Base-by-base conservation (phyloP, 2,888 invertebrate genomes). In the Halictus ligatus region DNA sequence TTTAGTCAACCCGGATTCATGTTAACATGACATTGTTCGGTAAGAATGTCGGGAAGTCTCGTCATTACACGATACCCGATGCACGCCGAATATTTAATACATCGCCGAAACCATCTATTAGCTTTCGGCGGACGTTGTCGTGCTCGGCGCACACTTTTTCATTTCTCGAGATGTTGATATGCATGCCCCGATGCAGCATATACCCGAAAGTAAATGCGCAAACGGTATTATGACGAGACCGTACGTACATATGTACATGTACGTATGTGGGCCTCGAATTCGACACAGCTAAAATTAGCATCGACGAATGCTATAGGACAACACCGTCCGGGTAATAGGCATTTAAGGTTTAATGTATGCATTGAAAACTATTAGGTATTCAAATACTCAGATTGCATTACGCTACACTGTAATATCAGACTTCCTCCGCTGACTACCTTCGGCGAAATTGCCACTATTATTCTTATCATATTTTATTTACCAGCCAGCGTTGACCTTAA, bases 291-390 rank as follows among this genome's bases (percentile, higher is more conserved):
- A 88, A 93, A 92, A 93, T 93, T 93, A 93, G 89, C 92, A 92
- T 93, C 88, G 82, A 73, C 86, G 80, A 83, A 86, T 85, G 88
- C 78, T 90, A 89, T 91, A 89, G 87, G 85, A 92, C 91, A 91
- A 92, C 91, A 88, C 88, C 89, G 91, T 88, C 89, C 80, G 89
- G 90, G 88, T 93, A 92, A 92, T 92, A 90, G 92, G 89, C 93
- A 90, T 93, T 94, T 92, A 91, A 90, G 90, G 90, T 89, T 92
- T 94, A 93, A 94, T 94, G 92, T 94, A 94, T 94, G 94, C 93
- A 94, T 93, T 93, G 94, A 94, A 94, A 94, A 93, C 93, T 93
- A 94, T 94, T 93, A 94, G 93, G 91, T 94, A 94, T 94, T 94
- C 93, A 94, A 94, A 94, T 94, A 93, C 92, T 89, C 89, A 92